phyloP scores from a whole-genome alignment of 1,140 invertebrate genomes.

The Lepidurus arcticus region DNA sequence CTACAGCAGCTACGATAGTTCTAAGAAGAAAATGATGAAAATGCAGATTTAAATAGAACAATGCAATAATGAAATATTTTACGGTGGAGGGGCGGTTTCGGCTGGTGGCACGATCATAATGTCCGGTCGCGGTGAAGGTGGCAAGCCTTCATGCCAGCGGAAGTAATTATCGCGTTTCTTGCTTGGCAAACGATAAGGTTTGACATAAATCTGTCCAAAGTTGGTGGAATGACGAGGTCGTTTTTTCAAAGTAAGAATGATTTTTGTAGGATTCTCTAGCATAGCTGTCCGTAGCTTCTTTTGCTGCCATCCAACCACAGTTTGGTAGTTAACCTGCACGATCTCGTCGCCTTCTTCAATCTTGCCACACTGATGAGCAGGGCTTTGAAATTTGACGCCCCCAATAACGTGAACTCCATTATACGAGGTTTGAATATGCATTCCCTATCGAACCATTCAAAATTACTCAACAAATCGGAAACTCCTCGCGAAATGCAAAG shows the following conservation, averaged over 20 bases:
- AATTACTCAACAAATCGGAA: too few relatives aligned
- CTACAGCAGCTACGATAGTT: conserved; percentile 30
- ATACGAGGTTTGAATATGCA: conserved; percentile 75
- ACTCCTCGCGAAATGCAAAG: too few relatives aligned
- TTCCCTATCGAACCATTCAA: conserved; percentile 53
- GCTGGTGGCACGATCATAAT: conserved; percentile 60
- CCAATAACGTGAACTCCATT: conserved; percentile 77
- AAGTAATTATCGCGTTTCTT: conserved; percentile 56
- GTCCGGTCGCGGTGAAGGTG: conserved; percentile 46
- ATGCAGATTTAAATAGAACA: neutral
- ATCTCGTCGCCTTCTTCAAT: conserved; percentile 91
- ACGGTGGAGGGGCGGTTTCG: conserved; percentile 55
- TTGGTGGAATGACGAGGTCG: conserved; percentile 74
- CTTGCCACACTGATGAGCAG: conserved; percentile 77
- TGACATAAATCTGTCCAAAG: conserved; percentile 74
- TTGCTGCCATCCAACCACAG: conserved; percentile 74
- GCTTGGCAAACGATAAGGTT: conserved; percentile 67
- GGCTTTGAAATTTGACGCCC: conserved; percentile 70
- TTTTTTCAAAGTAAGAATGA: conserved; percentile 76
- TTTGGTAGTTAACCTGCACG: conserved; percentile 85
- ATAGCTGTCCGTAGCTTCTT: conserved; percentile 72
- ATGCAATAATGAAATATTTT: conserved; percentile 38
- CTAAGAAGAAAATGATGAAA: conserved; percentile 23
- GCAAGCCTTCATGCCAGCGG: conserved; percentile 34
- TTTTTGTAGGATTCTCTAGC: conserved; percentile 70